These are phyloP conservation scores for Tricholaema leucomelas DNA, from an alignment of 2,113 vertebrate species.

Conservation along the genomic window DNA sequence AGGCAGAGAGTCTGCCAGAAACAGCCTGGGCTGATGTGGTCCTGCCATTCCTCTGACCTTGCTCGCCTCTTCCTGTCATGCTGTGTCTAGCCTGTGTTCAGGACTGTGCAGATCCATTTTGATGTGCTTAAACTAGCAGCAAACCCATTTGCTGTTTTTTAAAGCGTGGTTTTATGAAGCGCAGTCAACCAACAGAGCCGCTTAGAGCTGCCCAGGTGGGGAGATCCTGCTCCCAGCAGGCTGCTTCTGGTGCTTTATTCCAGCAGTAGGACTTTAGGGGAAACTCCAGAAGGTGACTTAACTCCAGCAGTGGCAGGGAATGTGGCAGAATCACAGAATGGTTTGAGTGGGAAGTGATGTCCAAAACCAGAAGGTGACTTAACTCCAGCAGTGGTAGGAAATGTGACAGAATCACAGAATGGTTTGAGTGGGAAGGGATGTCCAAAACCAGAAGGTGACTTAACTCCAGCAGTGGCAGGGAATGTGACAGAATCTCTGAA, in stretches of 20 bases:
- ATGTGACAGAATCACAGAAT: too few species aligned
- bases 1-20: background rate
- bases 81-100: background rate
- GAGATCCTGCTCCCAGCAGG: background rate
- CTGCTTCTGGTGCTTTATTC: background rate
- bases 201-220: background rate
- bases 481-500: too few species aligned
- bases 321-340: too few species aligned
- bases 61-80: background rate
- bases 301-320: background rate
- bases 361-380: too few species aligned
- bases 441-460: too few species aligned
- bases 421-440: too few species aligned
- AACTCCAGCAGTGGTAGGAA: too few species aligned
- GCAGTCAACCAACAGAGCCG: background rate
- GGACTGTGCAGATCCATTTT: background rate
- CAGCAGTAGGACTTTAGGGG: rapidly evolving
- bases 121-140: background rate
- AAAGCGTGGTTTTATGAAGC: background rate
- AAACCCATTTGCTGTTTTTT: background rate
- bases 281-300: background rate
- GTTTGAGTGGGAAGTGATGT: too few species aligned
- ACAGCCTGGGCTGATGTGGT: background rate
- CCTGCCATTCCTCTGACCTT: background rate
- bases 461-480: too few species aligned